A percentile compares a stretch with the other conserved stretches of the same genome.
Evolutionary conservation across 2,113 vertebrate genomes (phyloP).

Genomic region (Brienomyrus longianalis): DNA sequence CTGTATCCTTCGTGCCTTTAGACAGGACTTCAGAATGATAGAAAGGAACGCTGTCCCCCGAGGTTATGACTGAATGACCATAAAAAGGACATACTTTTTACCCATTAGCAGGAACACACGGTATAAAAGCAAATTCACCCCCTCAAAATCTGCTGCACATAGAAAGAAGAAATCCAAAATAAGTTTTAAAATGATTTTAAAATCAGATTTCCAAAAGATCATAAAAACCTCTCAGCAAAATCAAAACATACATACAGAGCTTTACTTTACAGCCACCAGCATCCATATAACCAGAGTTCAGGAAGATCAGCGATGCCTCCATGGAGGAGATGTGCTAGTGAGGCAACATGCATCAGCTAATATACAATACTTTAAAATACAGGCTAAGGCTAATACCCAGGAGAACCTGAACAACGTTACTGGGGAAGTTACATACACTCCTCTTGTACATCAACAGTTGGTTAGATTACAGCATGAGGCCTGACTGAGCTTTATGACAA

Average conservation of each 20-base stretch:
- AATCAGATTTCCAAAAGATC: constrained; percentile 20
- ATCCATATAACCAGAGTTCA: background rate
- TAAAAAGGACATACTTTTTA: background rate
- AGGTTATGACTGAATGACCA: background rate
- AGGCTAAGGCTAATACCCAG: background rate
- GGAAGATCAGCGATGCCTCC: background rate
- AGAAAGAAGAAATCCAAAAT: constrained; percentile 2
- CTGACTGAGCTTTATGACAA: background rate
- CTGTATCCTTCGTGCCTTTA: background rate
- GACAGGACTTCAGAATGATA: background rate
- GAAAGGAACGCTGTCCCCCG: background rate
- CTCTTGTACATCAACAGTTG: background rate
- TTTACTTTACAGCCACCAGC: background rate
- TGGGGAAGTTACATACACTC: background rate
- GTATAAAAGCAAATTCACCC: background rate
- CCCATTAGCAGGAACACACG: background rate
- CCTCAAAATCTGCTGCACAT: background rate
- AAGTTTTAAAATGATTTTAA: constrained; percentile 13
- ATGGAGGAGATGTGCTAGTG: background rate
- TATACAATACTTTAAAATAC: background rate
- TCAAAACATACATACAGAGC: background rate
- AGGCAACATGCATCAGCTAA: background rate
- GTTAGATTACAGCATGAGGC: background rate
- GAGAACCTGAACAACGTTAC: background rate
- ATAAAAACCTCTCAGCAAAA: background rate